Evolutionary conservation across 2,888 invertebrate species (phyloP).

Genomic region (Agriopis marginaria): DNA sequence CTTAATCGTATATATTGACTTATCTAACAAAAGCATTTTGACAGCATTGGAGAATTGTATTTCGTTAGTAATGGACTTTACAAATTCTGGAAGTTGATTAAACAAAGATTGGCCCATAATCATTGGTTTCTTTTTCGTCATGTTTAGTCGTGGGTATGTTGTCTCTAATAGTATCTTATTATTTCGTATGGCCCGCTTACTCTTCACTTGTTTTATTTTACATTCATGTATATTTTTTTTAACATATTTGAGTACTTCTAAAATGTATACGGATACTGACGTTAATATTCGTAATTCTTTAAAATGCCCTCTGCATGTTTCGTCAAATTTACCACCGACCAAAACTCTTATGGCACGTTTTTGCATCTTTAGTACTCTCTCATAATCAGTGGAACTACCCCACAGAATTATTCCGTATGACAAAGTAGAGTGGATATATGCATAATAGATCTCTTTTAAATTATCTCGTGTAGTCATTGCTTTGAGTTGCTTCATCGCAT

Average conservation of each 20-base stretch:
- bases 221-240: not conserved
- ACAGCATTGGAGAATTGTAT: not conserved
- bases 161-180: not conserved
- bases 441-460: constrained; percentile 1
- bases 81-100: not conserved
- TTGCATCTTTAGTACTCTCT: constrained; percentile 1
- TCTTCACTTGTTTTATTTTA: not conserved
- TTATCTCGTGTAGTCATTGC: not conserved
- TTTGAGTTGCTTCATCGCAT: constrained; percentile 1
- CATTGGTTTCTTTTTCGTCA: not conserved
- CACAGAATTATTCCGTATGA: constrained; percentile 1
- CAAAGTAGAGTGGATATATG: not conserved
- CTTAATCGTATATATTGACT: not conserved
- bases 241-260: not conserved
- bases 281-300: not conserved
- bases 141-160: not conserved
- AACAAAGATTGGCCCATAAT: not conserved
- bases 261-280: not conserved
- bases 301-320: not conserved
- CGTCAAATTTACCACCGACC: not conserved
- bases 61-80: not conserved
- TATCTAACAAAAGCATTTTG: not conserved
- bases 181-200: not conserved
- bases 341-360: not conserved
- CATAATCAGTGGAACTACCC: constrained; percentile 1